phyloP scores from a whole-genome alignment of 2,888 invertebrate genomes.

The Euproctis similis region DNA sequence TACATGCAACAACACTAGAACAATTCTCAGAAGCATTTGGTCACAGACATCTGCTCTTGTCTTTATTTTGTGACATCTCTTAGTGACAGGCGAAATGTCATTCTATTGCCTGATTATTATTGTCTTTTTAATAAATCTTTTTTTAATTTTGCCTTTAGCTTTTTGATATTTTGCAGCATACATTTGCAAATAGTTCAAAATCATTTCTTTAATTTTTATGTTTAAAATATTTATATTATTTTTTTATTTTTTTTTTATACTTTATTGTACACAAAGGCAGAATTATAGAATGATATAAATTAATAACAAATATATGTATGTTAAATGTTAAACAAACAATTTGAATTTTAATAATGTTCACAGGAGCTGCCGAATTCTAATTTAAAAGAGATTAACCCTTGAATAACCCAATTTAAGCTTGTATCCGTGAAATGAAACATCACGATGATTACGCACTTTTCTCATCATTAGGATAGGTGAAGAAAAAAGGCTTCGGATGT shows the following conservation, averaged over 20 bases:
- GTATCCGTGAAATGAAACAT: constrained; percentile 53
- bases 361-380: constrained; percentile 33
- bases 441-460: constrained; percentile 62
- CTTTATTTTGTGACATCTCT: constrained; percentile 58
- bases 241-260: too few species aligned
- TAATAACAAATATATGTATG: background rate
- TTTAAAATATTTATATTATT: too few species aligned
- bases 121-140: constrained; percentile 18
- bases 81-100: constrained; percentile 38
- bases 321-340: constrained; percentile 1
- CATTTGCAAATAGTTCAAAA: constrained; percentile 6
- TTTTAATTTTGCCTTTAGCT: constrained; percentile 15
- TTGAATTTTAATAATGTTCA: constrained; percentile 5
- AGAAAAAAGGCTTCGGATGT: constrained; percentile 62
- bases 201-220: constrained; percentile 8
- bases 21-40: constrained; percentile 38
- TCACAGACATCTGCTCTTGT: constrained; percentile 55
- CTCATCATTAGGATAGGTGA: constrained; percentile 57
- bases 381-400: constrained; percentile 58
- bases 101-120: constrained; percentile 12
- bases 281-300: too few species aligned
- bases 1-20: constrained; percentile 39
- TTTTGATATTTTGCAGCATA: constrained; percentile 5
- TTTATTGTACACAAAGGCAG: too few species aligned
- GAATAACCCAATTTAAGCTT: constrained; percentile 52